These are phyloP conservation scores for Heliconius hermathena DNA, from an alignment of 1,140 invertebrate genomes.

Conservation along the genomic window DNA sequence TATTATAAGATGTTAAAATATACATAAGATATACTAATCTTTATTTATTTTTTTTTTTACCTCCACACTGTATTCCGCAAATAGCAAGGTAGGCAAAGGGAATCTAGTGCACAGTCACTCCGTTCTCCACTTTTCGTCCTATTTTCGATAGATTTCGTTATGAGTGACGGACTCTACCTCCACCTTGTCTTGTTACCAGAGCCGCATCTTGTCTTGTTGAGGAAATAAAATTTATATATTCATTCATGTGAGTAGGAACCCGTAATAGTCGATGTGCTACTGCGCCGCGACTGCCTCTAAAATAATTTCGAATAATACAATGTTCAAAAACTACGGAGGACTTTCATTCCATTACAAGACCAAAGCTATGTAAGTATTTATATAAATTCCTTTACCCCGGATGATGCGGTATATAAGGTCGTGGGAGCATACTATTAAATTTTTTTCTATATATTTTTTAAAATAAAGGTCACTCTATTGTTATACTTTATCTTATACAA, in stretches of 20 bases:
- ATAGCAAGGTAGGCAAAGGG: neutral
- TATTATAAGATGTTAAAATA: neutral
- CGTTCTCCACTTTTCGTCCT: neutral
- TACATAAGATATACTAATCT: too few relatives aligned
- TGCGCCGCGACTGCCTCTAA: too few relatives aligned
- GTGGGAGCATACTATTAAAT: neutral
- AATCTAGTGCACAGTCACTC: neutral
- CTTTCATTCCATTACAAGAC: too few relatives aligned
- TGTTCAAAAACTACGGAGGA: too few relatives aligned
- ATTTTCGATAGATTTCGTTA: neutral
- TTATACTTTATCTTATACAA: conserved; percentile 11
- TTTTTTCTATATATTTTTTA: neutral
- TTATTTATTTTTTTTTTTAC: neutral
- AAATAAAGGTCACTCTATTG: neutral
- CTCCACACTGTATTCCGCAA: neutral
- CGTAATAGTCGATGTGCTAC: too few relatives aligned
- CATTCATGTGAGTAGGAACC: too few relatives aligned
- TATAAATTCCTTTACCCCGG: neutral
- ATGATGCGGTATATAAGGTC: neutral
- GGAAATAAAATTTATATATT: too few relatives aligned
- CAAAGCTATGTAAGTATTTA: too few relatives aligned
- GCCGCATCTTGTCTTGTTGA: too few relatives aligned
- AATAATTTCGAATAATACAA: too few relatives aligned
- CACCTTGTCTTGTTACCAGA: too few relatives aligned
- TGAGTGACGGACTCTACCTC: too few relatives aligned